Base-by-base conservation (phyloP, 2,797 vertebrate species). In the Rhinogobio ventralis region DNA sequence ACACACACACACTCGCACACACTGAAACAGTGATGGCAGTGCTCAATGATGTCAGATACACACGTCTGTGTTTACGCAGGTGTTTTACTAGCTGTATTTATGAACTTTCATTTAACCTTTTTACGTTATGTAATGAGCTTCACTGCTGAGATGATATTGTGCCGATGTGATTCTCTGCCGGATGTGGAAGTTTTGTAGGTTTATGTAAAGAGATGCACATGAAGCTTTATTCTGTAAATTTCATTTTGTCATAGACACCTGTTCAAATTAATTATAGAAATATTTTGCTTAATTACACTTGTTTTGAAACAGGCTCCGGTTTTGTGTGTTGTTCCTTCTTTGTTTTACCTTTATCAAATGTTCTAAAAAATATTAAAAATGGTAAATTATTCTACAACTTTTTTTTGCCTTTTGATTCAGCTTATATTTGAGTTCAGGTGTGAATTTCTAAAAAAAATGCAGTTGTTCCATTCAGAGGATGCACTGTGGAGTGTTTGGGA, bases 301-400 rank as follows among this genome's bases (percentile, higher is more conserved):
- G 66, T 36, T 68, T 39, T 68, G 28, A 74, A 74, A 74, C 49
- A 14, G 28, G 57, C 39, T 42, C 39, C 0, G 6, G 17, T 46
- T 72, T 46, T 72, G 49, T 39, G 19, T 33, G 33, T 8, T 23
- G 49, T 23, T 55, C 19, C 19, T 36, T 33, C 5, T 28, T 62
- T 60, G 23, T 25, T 75, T 28, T 49, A 57, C 7, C 51, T 25
- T 42, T n/a, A n/a, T 42, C 33, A 69, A n/a, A 69, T 23, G 36
- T 42, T n/a, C 51, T 57, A n/a, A 57, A 79, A n/a, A 14, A 1
- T n/a, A 71, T 69, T 13, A 81, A 81, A 68, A 55, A 19, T n/a
- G 9, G 17, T 81, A 55, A 81, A 42, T 81, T 68, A 80, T 81
- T 81, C 9, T 42, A 3, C 9, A 42, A 25, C 0, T 20, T 28